These are phyloP conservation scores for Probaryconus sp. DNA, from an alignment of 1,140 invertebrate species.

Conservation along the genomic window DNA sequence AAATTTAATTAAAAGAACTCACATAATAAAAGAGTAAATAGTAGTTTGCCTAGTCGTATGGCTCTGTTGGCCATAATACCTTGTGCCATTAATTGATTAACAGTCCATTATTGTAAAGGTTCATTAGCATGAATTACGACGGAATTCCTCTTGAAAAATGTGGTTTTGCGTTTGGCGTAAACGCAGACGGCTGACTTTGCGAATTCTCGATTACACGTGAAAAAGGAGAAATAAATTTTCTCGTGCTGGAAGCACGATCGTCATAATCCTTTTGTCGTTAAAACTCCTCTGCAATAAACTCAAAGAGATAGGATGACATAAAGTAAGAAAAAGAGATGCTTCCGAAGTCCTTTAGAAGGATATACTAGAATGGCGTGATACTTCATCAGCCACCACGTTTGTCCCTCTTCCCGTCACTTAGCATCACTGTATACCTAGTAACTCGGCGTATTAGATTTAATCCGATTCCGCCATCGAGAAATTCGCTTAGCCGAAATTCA, in stretches of 20 bases:
- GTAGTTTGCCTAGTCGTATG: too few relatives aligned
- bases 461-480: slow-evolving; percentile 9
- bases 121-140: slow-evolving; percentile 50
- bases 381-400: slow-evolving; percentile 7
- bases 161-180: slow-evolving; percentile 53
- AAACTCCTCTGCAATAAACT: slow-evolving; percentile 35
- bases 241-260: slow-evolving; percentile 13
- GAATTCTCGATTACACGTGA: slow-evolving; percentile 7
- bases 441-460: slow-evolving; percentile 5
- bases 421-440: slow-evolving; percentile 1
- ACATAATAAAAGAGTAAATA: too few relatives aligned
- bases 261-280: slow-evolving; percentile 54
- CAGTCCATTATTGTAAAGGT: slow-evolving; percentile 44
- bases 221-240: slow-evolving; percentile 42
- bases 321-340: slow-evolving; percentile 33
- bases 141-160: slow-evolving; percentile 50
- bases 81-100: slow-evolving; percentile 38
- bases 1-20: too few relatives aligned
- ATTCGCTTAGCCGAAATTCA: slow-evolving; percentile 20
- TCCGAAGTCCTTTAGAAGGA: slow-evolving; percentile 9
- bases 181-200: slow-evolving; percentile 43
- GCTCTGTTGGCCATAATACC: slow-evolving; percentile 11
- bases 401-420: slow-evolving; percentile 7
- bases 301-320: slow-evolving; percentile 23
- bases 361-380: background rate